phyloP scores from a whole-genome alignment of 1,140 invertebrate genomes.

The Brachionus angularis region DNA sequence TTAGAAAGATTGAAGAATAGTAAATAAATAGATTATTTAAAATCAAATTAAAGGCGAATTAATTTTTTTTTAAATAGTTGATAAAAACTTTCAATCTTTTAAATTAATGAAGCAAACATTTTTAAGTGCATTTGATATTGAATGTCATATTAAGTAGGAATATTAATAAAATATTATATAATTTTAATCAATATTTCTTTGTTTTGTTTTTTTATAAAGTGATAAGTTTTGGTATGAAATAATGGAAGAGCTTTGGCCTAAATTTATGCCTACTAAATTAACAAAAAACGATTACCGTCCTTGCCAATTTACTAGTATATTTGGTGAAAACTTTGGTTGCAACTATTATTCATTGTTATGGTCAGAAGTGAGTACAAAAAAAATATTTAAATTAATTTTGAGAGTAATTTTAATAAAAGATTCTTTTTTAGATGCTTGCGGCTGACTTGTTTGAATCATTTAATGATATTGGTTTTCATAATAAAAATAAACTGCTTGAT shows the following conservation, averaged over 20 bases:
- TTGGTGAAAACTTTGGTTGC: slow-evolving; percentile 55
- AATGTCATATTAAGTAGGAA: slow-evolving; percentile 8
- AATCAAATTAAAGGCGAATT: background rate
- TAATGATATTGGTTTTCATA: slow-evolving; percentile 62
- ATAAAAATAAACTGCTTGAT: slow-evolving; percentile 49
- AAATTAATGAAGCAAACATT: slow-evolving; percentile 36
- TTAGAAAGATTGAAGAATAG: slow-evolving; percentile 6
- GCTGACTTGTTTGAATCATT: slow-evolving; percentile 82
- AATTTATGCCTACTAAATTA: slow-evolving; percentile 69
- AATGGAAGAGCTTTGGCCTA: slow-evolving; percentile 70
- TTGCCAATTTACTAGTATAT: slow-evolving; percentile 67
- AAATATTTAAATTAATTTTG: background rate
- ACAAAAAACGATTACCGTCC: slow-evolving; percentile 73
- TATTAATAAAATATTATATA: no score
- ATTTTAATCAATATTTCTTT: background rate
- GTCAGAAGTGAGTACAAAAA: slow-evolving; percentile 49
- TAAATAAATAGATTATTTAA: background rate
- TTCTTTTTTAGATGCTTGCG: slow-evolving; percentile 67
- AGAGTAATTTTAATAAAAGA: background rate
- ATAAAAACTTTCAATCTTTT: slow-evolving; percentile 14
- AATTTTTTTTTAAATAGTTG: background rate
- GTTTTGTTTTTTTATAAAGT: slow-evolving; percentile 50
- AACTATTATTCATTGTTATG: slow-evolving; percentile 59
- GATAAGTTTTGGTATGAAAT: slow-evolving; percentile 72
- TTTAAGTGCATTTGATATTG: slow-evolving; percentile 40